A percentile compares a stretch with the other conserved stretches of the same genome.
phyloP scores from a whole-genome alignment of 2,113 vertebrate species.

The Chascanopsetta lugubris region DNA sequence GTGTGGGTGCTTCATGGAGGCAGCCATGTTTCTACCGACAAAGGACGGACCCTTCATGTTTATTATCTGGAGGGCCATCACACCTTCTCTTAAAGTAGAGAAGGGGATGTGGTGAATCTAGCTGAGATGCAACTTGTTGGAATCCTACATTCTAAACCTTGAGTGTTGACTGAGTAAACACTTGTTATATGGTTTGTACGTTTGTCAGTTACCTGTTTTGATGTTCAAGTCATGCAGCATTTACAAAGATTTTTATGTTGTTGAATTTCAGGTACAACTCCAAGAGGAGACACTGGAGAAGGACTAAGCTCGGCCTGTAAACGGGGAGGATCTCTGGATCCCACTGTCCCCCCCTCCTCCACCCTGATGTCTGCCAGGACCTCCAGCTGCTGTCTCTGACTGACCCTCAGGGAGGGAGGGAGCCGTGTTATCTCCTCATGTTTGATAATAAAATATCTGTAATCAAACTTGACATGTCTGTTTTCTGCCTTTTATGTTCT shows the following conservation, averaged over 20 bases:
- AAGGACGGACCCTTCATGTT: too few relatives aligned
- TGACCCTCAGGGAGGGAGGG: conserved; percentile 48
- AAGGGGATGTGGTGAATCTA: too few relatives aligned
- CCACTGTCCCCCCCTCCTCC: conserved; percentile 34
- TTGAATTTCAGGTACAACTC: conserved; percentile 92
- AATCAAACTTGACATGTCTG: conserved; percentile 42
- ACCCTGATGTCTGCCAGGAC: conserved; percentile 47
- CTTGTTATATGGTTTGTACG: too few relatives aligned
- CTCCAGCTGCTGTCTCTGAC: conserved; percentile 61
- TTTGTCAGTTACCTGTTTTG: too few relatives aligned
- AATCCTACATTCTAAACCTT: too few relatives aligned
- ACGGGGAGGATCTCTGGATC: conserved; percentile 35
- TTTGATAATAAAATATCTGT: conserved; percentile 80
- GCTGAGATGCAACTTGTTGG: too few relatives aligned
- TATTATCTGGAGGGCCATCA: too few relatives aligned
- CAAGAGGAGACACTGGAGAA: conserved; percentile 99
- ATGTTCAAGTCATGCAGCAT: too few relatives aligned
- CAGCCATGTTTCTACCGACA: too few relatives aligned
- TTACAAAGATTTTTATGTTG: neutral
- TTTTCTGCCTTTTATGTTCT: neutral
- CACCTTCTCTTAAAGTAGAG: too few relatives aligned
- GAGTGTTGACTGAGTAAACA: too few relatives aligned
- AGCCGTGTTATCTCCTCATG: conserved; percentile 61
- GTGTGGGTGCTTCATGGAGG: too few relatives aligned
- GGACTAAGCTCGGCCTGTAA: conserved; percentile 97